A percentile compares a stretch with the other conserved stretches of the same genome.
phyloP scores from a whole-genome alignment of 2,797 vertebrate genomes.

The Ambastaia sidthimunki region DNA sequence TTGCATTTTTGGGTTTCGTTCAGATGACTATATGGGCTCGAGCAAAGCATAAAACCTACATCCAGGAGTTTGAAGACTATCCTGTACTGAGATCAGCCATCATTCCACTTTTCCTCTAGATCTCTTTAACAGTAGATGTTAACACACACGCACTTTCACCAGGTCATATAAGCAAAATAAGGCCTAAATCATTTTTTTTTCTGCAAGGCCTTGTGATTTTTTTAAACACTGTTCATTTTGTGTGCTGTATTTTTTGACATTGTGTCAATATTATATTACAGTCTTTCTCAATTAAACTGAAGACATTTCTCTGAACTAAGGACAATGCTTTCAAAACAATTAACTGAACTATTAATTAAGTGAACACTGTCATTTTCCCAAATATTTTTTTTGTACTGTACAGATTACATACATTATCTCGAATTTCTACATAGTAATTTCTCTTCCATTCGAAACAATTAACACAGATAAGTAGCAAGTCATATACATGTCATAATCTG shows the following conservation, averaged over 20 bases:
- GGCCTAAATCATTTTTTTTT: too few relatives aligned
- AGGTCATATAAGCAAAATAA: too few relatives aligned
- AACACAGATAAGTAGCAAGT: too few relatives aligned
- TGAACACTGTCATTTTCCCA: background rate
- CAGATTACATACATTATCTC: background rate
- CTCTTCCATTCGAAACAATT: too few relatives aligned
- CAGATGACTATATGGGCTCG: conserved; percentile 81
- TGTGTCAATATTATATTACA: background rate
- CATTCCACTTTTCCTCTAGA: conserved; percentile 77
- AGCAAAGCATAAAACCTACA: conserved; percentile 78
- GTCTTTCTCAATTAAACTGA: background rate
- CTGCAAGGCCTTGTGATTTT: background rate
- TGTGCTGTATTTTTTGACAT: conserved; percentile 5
- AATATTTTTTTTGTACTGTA: background rate
- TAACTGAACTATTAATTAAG: background rate
- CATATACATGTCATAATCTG: too few relatives aligned
- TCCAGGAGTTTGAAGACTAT: conserved; percentile 83
- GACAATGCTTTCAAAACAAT: background rate
- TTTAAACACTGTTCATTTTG: background rate
- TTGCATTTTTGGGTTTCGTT: conserved; percentile 74
- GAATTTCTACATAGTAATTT: background rate
- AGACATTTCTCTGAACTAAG: background rate
- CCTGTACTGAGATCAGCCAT: conserved; percentile 73
- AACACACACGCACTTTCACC: background rate
- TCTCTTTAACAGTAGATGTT: background rate